Evolutionary conservation across 2,797 vertebrate genomes (phyloP).

Genomic region (Diceros bicornis): DNA sequence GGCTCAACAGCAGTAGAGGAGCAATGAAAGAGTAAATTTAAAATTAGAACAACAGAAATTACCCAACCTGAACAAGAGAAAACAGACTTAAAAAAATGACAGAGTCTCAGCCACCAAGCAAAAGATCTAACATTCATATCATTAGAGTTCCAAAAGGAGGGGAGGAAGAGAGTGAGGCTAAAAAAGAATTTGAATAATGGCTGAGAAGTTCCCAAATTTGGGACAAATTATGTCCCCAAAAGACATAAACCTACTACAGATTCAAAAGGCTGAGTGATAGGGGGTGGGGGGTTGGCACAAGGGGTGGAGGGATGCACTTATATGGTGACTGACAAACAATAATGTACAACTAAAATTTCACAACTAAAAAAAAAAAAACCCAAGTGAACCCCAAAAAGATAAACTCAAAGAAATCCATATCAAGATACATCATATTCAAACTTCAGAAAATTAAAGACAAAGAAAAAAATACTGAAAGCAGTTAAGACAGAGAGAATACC

Average conservation of each 20-base stretch:
- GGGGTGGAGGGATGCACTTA: too few species aligned
- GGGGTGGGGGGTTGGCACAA: too few species aligned
- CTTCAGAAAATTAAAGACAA: slow-evolving; percentile 29
- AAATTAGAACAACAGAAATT: background rate
- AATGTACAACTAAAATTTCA: too few species aligned
- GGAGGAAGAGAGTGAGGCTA: background rate
- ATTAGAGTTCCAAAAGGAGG: background rate
- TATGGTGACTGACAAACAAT: too few species aligned
- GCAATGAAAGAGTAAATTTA: background rate
- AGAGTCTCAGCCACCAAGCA: background rate
- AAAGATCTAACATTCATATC: background rate
- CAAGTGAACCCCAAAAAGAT: slow-evolving; percentile 16
- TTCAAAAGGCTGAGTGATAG: background rate
- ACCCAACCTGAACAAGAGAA: background rate
- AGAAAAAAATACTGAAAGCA: slow-evolving; percentile 22
- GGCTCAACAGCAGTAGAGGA: background rate
- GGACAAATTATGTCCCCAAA: background rate
- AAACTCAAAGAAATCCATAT: slow-evolving; percentile 33
- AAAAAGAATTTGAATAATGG: background rate
- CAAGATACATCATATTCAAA: slow-evolving; percentile 42
- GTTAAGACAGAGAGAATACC: background rate
- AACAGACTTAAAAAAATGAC: background rate
- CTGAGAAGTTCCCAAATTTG: background rate
- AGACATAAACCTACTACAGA: slow-evolving; percentile 33
- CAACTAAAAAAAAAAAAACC: background rate